Evolutionary conservation across 1,140 invertebrate species (phyloP), one percentile per base, ranked within the genome.

Genomic region (Cyrtorhinus lividipennis): DNA sequence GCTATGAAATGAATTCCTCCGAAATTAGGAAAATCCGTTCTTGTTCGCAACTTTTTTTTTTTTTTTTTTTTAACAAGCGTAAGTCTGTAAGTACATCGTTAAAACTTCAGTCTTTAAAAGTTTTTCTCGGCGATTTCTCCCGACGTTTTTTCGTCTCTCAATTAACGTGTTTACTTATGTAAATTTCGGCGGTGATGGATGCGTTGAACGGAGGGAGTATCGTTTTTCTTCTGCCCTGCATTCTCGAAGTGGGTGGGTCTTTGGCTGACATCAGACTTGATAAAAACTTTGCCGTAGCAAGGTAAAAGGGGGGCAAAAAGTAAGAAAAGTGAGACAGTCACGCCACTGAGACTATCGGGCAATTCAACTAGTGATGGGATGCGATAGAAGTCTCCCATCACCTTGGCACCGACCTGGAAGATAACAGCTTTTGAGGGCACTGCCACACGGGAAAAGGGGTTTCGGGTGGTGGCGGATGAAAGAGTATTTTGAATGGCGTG

Each of bases 291-390:
- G 5, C 30, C n/a, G n/a, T n/a, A n/a, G n/a, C n/a, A n/a, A n/a
- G 30, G 30, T 38, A 38, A 38, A 15, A 38, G 15, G 30, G 30
- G 15, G 30, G 30, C 5, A 38, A 15, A 38, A 38, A 53, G n/a
- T n/a, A n/a, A 53, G 48, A 53, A 53, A 53, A 53, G 48, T 53
- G 48, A 53, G 48, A 53, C 48, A 22, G 48, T 53, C 48, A 53
- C 48, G 48, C 48, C 48, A 53, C 48, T 15, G 20, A 53, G 48
- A 53, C 48, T 53, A 53, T 53, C 48, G 10, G 38, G 10, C 20
- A 53, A 38, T 38, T 53, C 48, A 53, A 53, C 48, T 53, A 53
- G 48, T 53, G 48, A 53, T 22, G 20, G 48, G 3, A 3, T 5
- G 10, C 48, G 48, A 53, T 53, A 22, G 48, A 5, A 53, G 30